Base-by-base conservation (phyloP, 2,888 invertebrate species). In the Nomada ferruginata region DNA sequence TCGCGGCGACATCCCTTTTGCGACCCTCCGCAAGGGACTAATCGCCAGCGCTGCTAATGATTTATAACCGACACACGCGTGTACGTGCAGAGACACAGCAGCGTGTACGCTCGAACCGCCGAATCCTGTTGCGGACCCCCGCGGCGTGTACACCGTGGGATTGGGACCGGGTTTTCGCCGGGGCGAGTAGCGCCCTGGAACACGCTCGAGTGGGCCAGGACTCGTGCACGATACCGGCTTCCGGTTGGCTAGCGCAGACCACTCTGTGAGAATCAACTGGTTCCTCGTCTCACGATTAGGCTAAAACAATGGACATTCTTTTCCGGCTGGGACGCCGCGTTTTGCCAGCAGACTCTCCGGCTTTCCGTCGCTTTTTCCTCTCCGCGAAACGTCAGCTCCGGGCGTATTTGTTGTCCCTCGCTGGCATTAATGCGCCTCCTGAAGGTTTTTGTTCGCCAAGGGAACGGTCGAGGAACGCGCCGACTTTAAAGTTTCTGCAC, bases 81-180 rank as follows among this genome's bases (percentile, higher is more conserved):
- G 77, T 80, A 79, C 77, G 87, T 76, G 76, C 71, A 73, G 71
- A 55, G 65, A 26, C 42, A 42, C 26, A 36, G 53, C 23, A 55
- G 85, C 42, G 66, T 65, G 80, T 55, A 73, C 76, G 74, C 57
- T 66, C 87, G 87, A 89, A 89, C 89, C 87, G 86, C 89, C 84
- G 87, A 84, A 91, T 91, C 91, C 91, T 89, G 90, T 89, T 88
- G 91, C 87, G 91, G 89, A 91, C 92, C 91, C 93, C 92, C 92
- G 91, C 90, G 86, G 87, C 87, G 92, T 89, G 90, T 91, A 86
- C 89, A 93, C 92, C 93, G 93, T 93, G 93, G 92, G 93, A 93
- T 91, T 92, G 83, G 82, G 78, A 87, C 81, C 81, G 76, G 87
- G 82, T 87, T 81, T 70, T 82, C 77, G 79, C 65, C 68, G 66